These are phyloP conservation scores for Ataeniobius toweri DNA, from an alignment of 2,797 vertebrate species.

Conservation along the genomic window DNA sequence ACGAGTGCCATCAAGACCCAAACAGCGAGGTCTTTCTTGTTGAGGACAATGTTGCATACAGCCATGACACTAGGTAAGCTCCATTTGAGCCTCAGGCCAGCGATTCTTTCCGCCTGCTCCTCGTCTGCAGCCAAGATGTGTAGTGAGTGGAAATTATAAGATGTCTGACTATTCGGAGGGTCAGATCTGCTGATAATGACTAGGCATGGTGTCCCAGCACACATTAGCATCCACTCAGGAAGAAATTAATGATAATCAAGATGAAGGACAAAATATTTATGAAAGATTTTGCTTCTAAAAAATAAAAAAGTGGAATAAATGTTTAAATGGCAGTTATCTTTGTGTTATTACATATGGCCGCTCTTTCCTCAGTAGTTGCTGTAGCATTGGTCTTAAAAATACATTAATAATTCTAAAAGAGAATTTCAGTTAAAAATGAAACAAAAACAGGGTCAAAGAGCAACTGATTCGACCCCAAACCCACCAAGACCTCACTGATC, in stretches of 20 bases:
- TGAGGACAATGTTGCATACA: slow-evolving; percentile 63
- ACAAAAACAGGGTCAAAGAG: slow-evolving; percentile 14
- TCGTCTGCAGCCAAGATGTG: slow-evolving; percentile 53
- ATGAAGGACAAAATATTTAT: slow-evolving; percentile 38
- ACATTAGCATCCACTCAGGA: slow-evolving; percentile 42
- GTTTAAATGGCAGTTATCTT: neutral
- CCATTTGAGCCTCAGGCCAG: slow-evolving; percentile 68
- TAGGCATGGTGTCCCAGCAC: slow-evolving; percentile 41
- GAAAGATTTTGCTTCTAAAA: slow-evolving; percentile 41
- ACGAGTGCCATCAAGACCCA: slow-evolving; percentile 57
- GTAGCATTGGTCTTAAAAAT: slow-evolving; percentile 2
- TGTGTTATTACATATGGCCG: slow-evolving; percentile 8
- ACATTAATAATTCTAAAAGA: neutral
- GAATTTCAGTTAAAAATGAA: slow-evolving; percentile 1
- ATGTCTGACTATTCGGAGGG: slow-evolving; percentile 51
- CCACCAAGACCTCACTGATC: slow-evolving; percentile 12
- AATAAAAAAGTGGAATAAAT: neutral
- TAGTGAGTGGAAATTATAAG: slow-evolving; percentile 51
- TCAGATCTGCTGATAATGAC: slow-evolving; percentile 57
- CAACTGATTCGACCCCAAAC: slow-evolving; percentile 1
- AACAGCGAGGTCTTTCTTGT: slow-evolving; percentile 55
- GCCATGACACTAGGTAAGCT: slow-evolving; percentile 60
- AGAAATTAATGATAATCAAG: slow-evolving; percentile 53
- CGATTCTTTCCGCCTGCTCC: slow-evolving; percentile 68
- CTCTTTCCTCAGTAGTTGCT: neutral